Conservation (phyloP, 2,797 vertebrate genomes). For the Jordanella pulchra region DNA sequence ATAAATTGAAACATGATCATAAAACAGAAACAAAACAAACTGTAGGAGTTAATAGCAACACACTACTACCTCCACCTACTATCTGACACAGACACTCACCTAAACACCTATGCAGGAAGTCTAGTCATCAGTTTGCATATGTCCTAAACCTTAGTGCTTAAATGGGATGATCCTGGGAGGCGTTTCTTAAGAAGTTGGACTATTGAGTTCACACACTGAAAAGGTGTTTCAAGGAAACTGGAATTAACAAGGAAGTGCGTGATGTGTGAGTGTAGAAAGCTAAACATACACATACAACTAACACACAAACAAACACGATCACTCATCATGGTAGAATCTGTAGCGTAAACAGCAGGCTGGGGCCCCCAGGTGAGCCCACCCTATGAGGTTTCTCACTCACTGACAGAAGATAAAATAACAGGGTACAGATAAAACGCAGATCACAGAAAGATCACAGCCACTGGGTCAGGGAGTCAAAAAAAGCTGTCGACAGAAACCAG, state of each 20-base stretch:
- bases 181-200: constrained; percentile 35
- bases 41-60: too few relatives aligned
- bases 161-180: constrained; percentile 43
- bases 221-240: constrained; percentile 44
- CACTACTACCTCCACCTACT: too few relatives aligned
- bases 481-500: constrained; percentile 7
- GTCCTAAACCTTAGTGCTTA: constrained; percentile 12
- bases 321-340: constrained; percentile 45
- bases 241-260: constrained; percentile 57
- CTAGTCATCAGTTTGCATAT: constrained; percentile 63
- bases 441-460: constrained; percentile 1
- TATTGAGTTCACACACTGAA: constrained; percentile 36
- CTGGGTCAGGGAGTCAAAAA: constrained; percentile 10
- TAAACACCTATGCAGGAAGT: constrained; percentile 37
- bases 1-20: background rate
- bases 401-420: constrained; percentile 11
- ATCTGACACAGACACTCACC: constrained; percentile 22
- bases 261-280: constrained; percentile 46
- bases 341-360: constrained; percentile 40
- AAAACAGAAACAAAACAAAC: background rate
- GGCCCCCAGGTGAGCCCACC: background rate
- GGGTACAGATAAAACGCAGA: constrained; percentile 15
- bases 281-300: constrained; percentile 42
- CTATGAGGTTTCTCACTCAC: background rate
- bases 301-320: constrained; percentile 9